Conservation (phyloP, 2,888 invertebrate species). For the Thera obeliscata region DNA sequence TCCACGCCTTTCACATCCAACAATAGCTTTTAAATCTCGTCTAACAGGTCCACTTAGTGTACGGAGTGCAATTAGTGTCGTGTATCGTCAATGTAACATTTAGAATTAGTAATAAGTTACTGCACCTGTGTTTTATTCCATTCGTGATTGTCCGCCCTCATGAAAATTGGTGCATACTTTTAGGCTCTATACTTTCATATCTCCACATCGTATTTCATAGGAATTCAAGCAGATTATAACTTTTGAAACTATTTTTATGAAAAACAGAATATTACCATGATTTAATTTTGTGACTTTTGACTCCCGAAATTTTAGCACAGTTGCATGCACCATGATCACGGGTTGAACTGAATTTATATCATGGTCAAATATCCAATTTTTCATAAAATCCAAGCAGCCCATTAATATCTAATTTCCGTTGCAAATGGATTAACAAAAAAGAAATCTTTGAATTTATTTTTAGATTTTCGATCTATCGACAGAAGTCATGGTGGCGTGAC, state of each 20-base stretch:
- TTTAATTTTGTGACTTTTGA: too few species aligned
- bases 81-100: background rate
- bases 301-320: too few species aligned
- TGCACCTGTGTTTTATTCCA: background rate
- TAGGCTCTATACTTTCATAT: too few species aligned
- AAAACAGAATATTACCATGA: too few species aligned
- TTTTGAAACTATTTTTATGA: too few species aligned
- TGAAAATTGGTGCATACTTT: too few species aligned
- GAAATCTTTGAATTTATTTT: conserved; percentile 30
- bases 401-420: background rate
- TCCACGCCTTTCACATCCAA: conserved; percentile 34
- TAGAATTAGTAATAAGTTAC: background rate
- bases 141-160: too few species aligned
- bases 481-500: conserved; percentile 22
- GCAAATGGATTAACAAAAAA: conserved; percentile 12
- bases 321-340: too few species aligned
- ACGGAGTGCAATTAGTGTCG: conserved; percentile 9
- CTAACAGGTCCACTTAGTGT: background rate
- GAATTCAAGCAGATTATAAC: too few species aligned
- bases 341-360: too few species aligned
- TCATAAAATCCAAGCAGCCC: background rate
- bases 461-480: conserved; percentile 8
- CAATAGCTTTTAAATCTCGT: conserved; percentile 22
- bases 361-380: too few species aligned
- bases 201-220: too few species aligned